Percentiles rank a stretch among this genome's conserved stretches.
Evolutionary conservation across 2,888 invertebrate species (phyloP).

Genomic region (Drosophila stalkeri): DNA sequence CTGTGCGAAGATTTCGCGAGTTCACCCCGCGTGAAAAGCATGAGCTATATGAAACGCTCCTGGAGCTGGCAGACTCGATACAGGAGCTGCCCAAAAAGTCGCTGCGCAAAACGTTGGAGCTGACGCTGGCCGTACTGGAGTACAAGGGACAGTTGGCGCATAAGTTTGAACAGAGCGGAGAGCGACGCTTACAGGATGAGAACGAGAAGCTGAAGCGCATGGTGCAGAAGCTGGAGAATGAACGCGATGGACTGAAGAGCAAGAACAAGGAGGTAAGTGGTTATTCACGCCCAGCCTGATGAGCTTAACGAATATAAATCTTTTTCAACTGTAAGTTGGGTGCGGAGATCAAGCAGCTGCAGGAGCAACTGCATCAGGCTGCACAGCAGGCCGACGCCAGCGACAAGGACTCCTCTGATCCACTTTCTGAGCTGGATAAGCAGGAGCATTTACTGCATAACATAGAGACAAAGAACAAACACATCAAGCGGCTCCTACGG

Average conservation of each 20-base stretch:
- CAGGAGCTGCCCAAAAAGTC: constrained; percentile 83
- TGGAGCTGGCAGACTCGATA: constrained; percentile 70
- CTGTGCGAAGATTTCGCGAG: constrained; percentile 80
- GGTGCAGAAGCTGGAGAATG: constrained; percentile 82
- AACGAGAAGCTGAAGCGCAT: constrained; percentile 83
- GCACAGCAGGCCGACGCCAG: constrained; percentile 78
- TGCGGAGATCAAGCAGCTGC: constrained; percentile 81
- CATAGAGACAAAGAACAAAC: constrained; percentile 89
- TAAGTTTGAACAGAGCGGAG: constrained; percentile 59
- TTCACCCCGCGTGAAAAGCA: constrained; percentile 79
- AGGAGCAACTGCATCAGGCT: constrained; percentile 79
- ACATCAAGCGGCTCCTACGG: constrained; percentile 90
- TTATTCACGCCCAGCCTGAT: background rate
- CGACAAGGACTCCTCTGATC: constrained; percentile 86
- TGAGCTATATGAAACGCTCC: constrained; percentile 81
- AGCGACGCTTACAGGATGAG: constrained; percentile 79
- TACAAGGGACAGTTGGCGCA: constrained; percentile 82
- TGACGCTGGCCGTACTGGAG: constrained; percentile 80
- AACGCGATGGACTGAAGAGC: constrained; percentile 72
- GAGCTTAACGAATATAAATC: background rate
- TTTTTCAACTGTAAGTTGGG: constrained; percentile 61
- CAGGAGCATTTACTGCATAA: constrained; percentile 86
- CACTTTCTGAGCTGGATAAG: constrained; percentile 86
- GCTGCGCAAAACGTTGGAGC: constrained; percentile 82
- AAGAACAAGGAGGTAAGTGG: constrained; percentile 79